A percentile compares a stretch with the other conserved stretches of the same genome.
phyloP scores from a whole-genome alignment of 2,888 invertebrate genomes.

The Dermolepida albohirtum region DNA sequence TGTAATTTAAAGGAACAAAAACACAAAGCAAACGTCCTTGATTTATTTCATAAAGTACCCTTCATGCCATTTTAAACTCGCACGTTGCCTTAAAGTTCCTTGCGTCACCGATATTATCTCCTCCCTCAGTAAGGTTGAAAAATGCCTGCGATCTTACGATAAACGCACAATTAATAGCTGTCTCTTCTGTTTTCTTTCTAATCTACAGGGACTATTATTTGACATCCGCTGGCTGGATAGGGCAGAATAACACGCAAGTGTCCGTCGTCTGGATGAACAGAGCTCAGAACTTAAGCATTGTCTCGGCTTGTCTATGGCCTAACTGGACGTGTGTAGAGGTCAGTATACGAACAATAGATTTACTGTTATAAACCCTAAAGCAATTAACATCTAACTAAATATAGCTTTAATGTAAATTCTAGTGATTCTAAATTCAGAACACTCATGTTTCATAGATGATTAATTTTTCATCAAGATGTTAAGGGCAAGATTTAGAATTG shows the following conservation, averaged over 20 bases:
- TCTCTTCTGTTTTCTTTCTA: conserved; percentile 49
- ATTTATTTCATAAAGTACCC: conserved; percentile 2
- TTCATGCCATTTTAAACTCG: neutral
- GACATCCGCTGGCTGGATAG: conserved; percentile 92
- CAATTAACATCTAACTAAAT: no score
- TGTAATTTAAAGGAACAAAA: no score
- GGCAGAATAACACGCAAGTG: conserved; percentile 80
- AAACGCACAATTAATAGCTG: conserved; percentile 24
- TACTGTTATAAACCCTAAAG: neutral
- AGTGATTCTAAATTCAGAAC: no score
- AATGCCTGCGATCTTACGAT: conserved; percentile 19
- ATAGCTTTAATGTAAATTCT: no score
- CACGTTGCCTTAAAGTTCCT: neutral
- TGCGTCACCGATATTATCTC: conserved; percentile 12
- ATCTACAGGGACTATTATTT: conserved; percentile 86
- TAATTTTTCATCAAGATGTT: no score
- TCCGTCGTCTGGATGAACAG: conserved; percentile 94
- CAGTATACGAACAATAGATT: conserved; percentile 52
- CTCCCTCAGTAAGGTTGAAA: conserved; percentile 11
- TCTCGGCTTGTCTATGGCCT: conserved; percentile 86
- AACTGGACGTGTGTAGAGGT: conserved; percentile 90
- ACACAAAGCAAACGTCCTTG: conserved; percentile 2
- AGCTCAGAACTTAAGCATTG: conserved; percentile 89
- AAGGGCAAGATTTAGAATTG: no score
- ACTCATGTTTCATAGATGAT: no score